Evolutionary conservation across 2,113 vertebrate species (phyloP).

Genomic region (Erpornis zantholeuca): DNA sequence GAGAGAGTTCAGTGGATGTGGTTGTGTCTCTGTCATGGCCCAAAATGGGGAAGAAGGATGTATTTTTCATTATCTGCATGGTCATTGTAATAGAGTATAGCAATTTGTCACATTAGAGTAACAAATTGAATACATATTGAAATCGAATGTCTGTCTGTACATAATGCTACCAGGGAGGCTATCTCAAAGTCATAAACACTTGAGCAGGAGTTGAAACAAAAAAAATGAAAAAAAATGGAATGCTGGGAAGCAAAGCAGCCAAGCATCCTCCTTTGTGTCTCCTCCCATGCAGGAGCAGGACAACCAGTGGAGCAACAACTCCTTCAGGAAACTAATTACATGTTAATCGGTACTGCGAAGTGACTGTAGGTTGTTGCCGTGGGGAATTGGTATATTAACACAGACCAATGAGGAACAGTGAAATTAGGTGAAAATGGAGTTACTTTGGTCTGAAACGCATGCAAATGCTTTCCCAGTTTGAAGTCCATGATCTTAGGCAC

Average conservation of each 20-base stretch:
- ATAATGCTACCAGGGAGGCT: background rate
- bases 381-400: background rate
- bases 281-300: background rate
- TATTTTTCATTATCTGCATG: background rate
- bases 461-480: background rate
- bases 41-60: background rate
- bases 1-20: background rate
- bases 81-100: background rate
- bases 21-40: background rate
- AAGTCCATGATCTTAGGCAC: background rate
- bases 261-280: background rate
- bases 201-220: background rate
- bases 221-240: background rate
- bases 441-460: background rate
- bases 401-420: background rate
- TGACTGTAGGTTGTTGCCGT: background rate
- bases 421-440: background rate
- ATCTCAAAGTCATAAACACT: background rate
- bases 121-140: background rate
- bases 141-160: background rate
- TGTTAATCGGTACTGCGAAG: rapidly evolving
- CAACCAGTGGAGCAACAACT: background rate
- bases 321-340: background rate
- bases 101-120: background rate
- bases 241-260: background rate